These are phyloP conservation scores for Molossus molossus DNA, from an alignment of 2,797 vertebrate species.

Conservation along the genomic window DNA sequence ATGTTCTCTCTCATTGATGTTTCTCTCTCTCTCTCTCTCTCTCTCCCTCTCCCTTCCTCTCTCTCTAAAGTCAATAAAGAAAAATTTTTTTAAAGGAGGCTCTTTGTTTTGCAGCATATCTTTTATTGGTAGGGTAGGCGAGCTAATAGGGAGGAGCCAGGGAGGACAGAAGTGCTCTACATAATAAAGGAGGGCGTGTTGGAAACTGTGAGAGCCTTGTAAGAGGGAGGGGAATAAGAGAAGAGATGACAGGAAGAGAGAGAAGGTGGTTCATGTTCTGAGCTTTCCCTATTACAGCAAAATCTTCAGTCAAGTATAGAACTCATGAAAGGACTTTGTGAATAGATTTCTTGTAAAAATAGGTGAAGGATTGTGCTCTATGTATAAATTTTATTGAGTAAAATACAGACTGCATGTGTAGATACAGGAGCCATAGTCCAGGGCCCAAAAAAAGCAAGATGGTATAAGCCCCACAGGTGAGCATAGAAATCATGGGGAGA, in stretches of 20 bases:
- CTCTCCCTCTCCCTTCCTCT: too few relatives aligned
- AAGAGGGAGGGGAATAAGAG: neutral
- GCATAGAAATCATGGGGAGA: neutral
- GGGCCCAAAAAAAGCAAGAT: constrained; percentile 14
- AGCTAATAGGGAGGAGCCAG: neutral
- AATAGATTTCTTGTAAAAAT: constrained; percentile 34
- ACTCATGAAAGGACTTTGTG: neutral
- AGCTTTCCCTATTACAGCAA: constrained; percentile 7
- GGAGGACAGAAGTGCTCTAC: neutral
- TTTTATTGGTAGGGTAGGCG: neutral
- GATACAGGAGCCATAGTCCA: neutral
- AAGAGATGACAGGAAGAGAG: neutral
- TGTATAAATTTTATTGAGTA: neutral
- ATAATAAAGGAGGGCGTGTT: neutral
- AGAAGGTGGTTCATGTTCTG: constrained; percentile 25
- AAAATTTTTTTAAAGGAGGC: neutral
- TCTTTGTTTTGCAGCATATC: neutral
- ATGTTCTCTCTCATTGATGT: too few relatives aligned
- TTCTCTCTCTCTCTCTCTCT: too few relatives aligned
- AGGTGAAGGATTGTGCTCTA: neutral
- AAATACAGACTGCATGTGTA: neutral
- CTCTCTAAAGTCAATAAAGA: too few relatives aligned
- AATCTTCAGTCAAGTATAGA: constrained; percentile 27
- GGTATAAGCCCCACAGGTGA: neutral
- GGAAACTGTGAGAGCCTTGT: neutral